These are phyloP conservation scores for Xerus inauris DNA, from an alignment of 2,113 vertebrate genomes.

Conservation along the genomic window DNA sequence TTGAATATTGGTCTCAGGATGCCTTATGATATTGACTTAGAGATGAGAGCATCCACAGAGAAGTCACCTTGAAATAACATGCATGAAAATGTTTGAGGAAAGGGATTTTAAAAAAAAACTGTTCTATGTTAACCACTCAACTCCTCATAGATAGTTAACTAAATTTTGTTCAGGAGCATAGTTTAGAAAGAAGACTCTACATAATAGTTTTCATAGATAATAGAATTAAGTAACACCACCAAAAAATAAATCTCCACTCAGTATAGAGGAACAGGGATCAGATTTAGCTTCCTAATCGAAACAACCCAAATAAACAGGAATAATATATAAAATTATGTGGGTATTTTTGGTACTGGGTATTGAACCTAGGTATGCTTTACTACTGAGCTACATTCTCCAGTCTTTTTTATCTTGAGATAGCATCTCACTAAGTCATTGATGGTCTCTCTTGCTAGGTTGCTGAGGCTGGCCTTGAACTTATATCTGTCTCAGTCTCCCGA, in stretches of 20 bases:
- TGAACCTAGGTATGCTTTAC: no score
- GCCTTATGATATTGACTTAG: not conserved
- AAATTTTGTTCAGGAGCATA: not conserved
- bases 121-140: not conserved
- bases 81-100: not conserved
- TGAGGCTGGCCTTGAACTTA: no score
- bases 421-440: no score
- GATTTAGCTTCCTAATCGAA: slow-evolving; percentile 21
- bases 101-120: not conserved
- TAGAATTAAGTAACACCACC: not conserved
- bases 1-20: not conserved
- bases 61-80: not conserved
- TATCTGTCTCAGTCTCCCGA: no score
- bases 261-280: not conserved
- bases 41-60: not conserved
- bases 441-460: no score
- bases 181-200: not conserved
- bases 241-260: not conserved
- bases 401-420: no score
- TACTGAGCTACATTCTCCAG: no score
- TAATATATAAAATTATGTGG: not conserved
- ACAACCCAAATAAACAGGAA: slow-evolving; percentile 9
- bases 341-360: no score
- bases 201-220: not conserved
- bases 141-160: not conserved